Base-by-base conservation (phyloP, 1,140 invertebrate species). In the Meloidogyne exigua region DNA sequence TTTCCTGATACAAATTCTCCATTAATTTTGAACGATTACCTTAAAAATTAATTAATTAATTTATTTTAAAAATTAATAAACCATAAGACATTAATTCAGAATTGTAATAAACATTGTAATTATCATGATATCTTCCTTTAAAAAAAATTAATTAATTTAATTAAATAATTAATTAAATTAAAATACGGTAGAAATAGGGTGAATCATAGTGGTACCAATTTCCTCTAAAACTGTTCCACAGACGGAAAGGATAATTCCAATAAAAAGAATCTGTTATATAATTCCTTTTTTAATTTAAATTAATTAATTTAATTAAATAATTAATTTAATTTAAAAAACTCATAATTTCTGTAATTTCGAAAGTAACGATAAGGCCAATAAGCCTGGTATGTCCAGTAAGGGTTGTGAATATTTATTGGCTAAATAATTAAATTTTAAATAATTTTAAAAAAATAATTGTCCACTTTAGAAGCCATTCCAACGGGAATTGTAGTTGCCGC, bases 221-320 rank as follows among this genome's bases (percentile, higher is more conserved):
- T 28, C 65, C 57, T 64, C 39, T 73, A 13, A 64, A 64, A 23
- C 44, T 25, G 18, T 26, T 73, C 72, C 72, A 73, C 15, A 25
- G 12, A 1, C 72, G 72, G 13, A 73, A 73, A 25, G 72, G 72
- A 36, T 73, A 73, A 21, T 73, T 44, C 72, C 72, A 73, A 32
- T 73, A 73, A 25, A 73, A 73, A 7, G 72, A 73, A 65, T 73
- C 72, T 11, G 72, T 73, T 62, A 73, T 73, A n/a, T 73, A 39
- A 32, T 73, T 73, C n/a, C 72, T 73, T 25, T 15, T n/a, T n/a
- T n/a, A n/a, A n/a, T n/a, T n/a, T n/a, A n/a, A 57, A 25, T 12
- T 23, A 23, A n/a, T 36, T 32, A 7, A 49, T 39, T 44, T 25
- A 5, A 66, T 15, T 62, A n/a, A n/a, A n/a, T n/a, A n/a, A n/a